These are phyloP conservation scores for Erythrocercus mccallii DNA, from an alignment of 2,113 vertebrate genomes.

Conservation along the genomic window DNA sequence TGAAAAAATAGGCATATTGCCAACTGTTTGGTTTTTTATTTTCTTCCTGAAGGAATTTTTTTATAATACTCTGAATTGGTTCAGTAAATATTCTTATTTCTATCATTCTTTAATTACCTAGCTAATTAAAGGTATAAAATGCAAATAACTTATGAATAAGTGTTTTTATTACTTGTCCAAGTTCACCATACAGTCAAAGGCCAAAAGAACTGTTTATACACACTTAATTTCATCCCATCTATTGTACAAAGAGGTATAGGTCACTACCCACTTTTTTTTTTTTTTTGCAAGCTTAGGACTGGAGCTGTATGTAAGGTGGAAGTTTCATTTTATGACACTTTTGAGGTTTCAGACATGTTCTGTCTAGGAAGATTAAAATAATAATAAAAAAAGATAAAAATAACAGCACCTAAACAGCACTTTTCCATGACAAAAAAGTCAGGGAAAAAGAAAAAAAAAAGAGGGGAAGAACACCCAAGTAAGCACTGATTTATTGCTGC, in stretches of 20 bases:
- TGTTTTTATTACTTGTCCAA: not conserved
- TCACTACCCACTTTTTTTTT: not conserved
- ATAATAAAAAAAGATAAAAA: not conserved
- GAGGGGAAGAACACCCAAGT: too few relatives aligned
- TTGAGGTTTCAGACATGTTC: not conserved
- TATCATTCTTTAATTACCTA: not conserved
- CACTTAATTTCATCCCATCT: not conserved
- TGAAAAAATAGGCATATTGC: not conserved
- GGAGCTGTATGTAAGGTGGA: not conserved
- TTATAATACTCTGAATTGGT: not conserved
- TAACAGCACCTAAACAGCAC: not conserved
- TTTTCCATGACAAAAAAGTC: not conserved
- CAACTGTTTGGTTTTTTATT: not conserved
- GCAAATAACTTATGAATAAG: not conserved
- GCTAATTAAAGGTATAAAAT: not conserved
- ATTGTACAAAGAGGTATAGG: not conserved
- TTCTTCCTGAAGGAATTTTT: not conserved
- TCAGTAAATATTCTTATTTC: not conserved
- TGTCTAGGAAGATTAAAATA: not conserved
- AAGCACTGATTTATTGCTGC: not conserved
- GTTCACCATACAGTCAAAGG: not conserved
- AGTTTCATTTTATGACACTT: not conserved
- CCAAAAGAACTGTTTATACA: not conserved
- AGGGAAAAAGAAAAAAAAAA: not conserved
- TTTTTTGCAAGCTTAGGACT: not conserved